Percentiles rank a stretch among this genome's conserved stretches.
Evolutionary conservation across 2,113 vertebrate species (phyloP).

Genomic region (Bos taurus): DNA sequence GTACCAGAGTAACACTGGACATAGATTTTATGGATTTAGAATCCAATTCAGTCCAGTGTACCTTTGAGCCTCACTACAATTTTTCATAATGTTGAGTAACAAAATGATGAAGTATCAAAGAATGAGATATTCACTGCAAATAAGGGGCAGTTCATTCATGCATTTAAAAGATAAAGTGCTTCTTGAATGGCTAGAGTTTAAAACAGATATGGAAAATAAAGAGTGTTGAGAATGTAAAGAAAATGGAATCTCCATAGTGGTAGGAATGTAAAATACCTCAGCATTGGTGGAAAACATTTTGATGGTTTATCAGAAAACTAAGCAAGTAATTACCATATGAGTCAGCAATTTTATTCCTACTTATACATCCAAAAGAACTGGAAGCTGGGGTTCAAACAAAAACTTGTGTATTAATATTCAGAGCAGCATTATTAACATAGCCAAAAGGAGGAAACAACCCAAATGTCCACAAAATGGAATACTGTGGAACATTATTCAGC

Average conservation of each 20-base stretch:
- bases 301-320: neutral
- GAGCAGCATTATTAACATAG: neutral
- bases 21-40: neutral
- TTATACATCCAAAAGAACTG: neutral
- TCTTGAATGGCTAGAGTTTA: neutral
- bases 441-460: neutral
- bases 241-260: neutral
- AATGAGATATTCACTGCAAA: neutral
- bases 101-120: neutral
- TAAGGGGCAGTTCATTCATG: neutral
- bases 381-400: slow-evolving; percentile 21
- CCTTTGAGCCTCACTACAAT: neutral
- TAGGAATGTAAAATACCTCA: neutral
- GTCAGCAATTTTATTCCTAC: neutral
- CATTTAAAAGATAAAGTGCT: neutral
- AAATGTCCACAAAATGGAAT: neutral
- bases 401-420: neutral
- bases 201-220: neutral
- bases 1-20: neutral
- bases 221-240: neutral
- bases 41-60: neutral
- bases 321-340: neutral
- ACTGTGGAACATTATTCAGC: neutral
- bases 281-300: neutral
- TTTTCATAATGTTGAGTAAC: neutral